Percentiles rank a stretch among this genome's conserved stretches.
Conservation (phyloP, 2,113 vertebrate genomes). For the Ovis aries region DNA sequence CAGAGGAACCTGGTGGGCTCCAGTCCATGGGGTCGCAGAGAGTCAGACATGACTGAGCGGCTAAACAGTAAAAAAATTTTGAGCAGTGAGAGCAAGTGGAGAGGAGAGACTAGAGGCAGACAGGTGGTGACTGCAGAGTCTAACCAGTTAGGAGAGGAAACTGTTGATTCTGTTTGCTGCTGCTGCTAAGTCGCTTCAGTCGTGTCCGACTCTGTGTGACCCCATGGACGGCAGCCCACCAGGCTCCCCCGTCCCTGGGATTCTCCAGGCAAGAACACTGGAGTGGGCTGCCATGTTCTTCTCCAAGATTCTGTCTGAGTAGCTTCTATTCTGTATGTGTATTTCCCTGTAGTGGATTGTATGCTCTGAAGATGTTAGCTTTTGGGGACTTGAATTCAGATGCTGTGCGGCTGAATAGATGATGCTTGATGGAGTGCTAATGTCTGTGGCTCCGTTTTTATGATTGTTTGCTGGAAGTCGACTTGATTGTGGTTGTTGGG, state of each 20-base stretch:
- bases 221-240: too few species aligned
- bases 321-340: rapidly evolving
- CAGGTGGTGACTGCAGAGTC: not conserved
- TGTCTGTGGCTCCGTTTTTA: not conserved
- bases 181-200: too few species aligned
- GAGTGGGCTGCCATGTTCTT: too few species aligned
- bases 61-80: not conserved
- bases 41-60: not conserved
- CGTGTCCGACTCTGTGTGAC: too few species aligned
- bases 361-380: not conserved
- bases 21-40: not conserved
- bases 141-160: rapidly evolving
- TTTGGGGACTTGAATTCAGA: rapidly evolving
- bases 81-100: not conserved
- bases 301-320: not conserved
- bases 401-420: not conserved
- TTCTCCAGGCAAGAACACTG: too few species aligned
- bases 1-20: not conserved
- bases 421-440: rapidly evolving
- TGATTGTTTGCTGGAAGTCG: not conserved
- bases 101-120: not conserved
- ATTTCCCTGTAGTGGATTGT: rapidly evolving
- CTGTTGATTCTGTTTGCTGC: rapidly evolving
- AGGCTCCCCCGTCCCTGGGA: too few species aligned
- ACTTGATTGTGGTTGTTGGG: not conserved